Conservation (phyloP, 2,797 vertebrate genomes). For the Alectoris magna region DNA sequence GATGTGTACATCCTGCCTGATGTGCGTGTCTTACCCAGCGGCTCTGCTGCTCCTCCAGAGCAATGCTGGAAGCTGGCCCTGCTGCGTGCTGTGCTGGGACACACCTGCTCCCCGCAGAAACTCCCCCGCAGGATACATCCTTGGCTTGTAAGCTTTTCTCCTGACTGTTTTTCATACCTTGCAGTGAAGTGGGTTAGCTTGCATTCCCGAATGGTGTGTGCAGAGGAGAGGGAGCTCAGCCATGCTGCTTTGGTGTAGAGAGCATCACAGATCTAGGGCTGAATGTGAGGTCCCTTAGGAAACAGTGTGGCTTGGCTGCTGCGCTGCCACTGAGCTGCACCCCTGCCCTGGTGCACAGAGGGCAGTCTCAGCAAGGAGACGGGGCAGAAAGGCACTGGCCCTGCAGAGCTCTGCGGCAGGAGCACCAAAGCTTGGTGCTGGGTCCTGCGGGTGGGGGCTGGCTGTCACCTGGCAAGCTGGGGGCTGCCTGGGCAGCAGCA, state of each 20-base stretch:
- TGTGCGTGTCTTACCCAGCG: background rate
- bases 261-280: background rate
- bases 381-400: background rate
- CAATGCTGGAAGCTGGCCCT: background rate
- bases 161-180: accelerated
- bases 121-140: background rate
- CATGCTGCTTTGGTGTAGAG: background rate
- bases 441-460: background rate
- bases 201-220: accelerated
- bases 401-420: background rate
- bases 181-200: background rate
- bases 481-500: background rate
- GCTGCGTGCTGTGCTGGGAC: accelerated
- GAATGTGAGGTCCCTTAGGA: background rate
- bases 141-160: background rate
- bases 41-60: background rate
- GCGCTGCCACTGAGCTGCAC: background rate
- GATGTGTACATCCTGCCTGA: background rate
- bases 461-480: background rate
- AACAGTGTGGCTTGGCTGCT: background rate
- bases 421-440: accelerated
- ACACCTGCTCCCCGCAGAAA: background rate
- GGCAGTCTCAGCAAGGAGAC: background rate
- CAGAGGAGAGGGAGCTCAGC: accelerated
- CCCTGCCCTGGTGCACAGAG: accelerated